Evolutionary conservation across 1,140 invertebrate genomes (phyloP), one percentile per base, ranked within the genome.

Genomic region (Diachasma alloeum): DNA sequence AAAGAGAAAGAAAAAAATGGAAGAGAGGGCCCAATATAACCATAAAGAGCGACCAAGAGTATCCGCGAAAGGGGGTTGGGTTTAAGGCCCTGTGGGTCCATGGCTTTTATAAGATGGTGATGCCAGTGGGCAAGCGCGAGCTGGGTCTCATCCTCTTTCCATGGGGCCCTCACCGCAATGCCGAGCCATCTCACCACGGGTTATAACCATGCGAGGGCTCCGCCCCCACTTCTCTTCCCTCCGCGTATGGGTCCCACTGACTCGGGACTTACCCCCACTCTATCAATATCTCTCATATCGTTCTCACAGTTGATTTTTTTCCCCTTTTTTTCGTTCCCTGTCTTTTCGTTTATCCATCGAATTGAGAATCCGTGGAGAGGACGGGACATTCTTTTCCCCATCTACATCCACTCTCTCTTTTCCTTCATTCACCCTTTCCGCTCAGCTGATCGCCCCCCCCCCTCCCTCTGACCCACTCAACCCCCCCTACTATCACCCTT

Each of bases 141-240:
- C 59, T 26, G 22, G 24, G 59, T 63, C 59, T 63, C 59, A 63
- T 63, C 59, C 59, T 63, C 59, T 63, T 63, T 63, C 59, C 59
- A 63, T 63, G 83, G 78, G 79, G 80, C 85, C 83, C 86, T 87
- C 83, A 83, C 86, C 85, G 86, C 86, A 81, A 82, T 53, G 48
- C 48, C 48, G 74, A 80, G 80, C 83, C 84, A 82, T 81, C 77
- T 81, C 82, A 80, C 81, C 80, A 80, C 80, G 81, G 80, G 22
- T 63, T 63, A 63, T 63, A 63, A 63, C 81, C 80, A 83, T 63
- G 48, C n/a, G 24, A 44, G 83, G 81, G 83, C 83, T 81, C 83
- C 84, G 81, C 83, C 75, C 72, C 75, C 72, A 46, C 74, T 44
- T 36, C 39, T 74, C 72, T 63, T 56, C 75, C 48, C 67, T 56